These are phyloP conservation scores for Caenorhabditis japonica DNA, from an alignment of 2,888 invertebrate species.

Conservation along the genomic window DNA sequence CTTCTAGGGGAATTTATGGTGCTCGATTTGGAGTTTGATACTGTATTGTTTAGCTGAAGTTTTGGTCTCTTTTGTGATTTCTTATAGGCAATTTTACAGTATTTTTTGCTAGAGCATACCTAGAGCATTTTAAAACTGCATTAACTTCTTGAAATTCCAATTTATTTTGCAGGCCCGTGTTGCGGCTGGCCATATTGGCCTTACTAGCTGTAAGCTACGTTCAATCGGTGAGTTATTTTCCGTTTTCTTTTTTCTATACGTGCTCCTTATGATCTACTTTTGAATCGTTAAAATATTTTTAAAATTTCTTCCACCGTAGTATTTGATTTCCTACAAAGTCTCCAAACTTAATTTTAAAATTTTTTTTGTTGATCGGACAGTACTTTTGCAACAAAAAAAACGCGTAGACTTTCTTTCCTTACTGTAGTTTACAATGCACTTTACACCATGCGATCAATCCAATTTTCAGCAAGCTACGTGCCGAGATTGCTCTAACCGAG, in stretches of 20 bases:
- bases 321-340: too few species aligned
- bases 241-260: neutral
- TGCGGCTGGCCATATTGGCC: conserved; percentile 55
- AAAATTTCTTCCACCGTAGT: too few species aligned
- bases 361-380: too few species aligned
- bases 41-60: conserved; percentile 24
- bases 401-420: neutral
- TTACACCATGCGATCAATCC: neutral
- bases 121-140: neutral
- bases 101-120: too few species aligned
- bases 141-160: neutral
- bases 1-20: conserved; percentile 2
- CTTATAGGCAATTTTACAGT: too few species aligned
- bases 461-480: conserved; percentile 76
- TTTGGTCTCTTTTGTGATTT: neutral
- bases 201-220: conserved; percentile 54
- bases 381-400: too few species aligned
- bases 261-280: too few species aligned
- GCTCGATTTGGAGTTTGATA: neutral
- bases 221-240: conserved; percentile 56
- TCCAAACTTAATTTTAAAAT: neutral
- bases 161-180: conserved; percentile 53
- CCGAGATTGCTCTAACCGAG: conserved; percentile 76
- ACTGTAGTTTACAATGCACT: neutral
- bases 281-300: too few species aligned